phyloP scores from a whole-genome alignment of 2,888 invertebrate species.

The Geophilus truncorum region DNA sequence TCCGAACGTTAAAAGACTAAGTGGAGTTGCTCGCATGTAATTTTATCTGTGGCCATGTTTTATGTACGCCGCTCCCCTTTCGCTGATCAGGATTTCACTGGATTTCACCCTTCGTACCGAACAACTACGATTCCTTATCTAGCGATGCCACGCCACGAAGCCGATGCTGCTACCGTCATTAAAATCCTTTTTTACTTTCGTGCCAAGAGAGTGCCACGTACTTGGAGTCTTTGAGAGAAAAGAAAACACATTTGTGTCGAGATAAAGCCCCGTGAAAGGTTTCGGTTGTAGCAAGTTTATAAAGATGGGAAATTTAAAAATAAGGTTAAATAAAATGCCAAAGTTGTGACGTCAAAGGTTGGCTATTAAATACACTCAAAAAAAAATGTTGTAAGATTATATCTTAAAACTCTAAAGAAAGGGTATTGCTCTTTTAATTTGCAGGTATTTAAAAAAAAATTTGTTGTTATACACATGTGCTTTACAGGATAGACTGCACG shows the following conservation, averaged over 20 bases:
- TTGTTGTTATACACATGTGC: no score
- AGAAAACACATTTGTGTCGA: neutral
- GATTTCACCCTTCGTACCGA: neutral
- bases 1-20: neutral
- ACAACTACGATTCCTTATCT: neutral
- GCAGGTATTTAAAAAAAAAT: no score
- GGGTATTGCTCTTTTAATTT: no score
- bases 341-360: no score
- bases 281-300: no score
- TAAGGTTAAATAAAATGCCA: no score
- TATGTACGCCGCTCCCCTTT: neutral
- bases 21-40: neutral
- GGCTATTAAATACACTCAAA: no score
- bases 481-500: no score
- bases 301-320: no score
- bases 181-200: neutral
- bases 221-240: neutral
- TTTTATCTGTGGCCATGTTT: constrained; percentile 4
- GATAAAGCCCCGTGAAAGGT: neutral
- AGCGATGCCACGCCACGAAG: neutral
- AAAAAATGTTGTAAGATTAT: no score
- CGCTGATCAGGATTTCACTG: neutral
- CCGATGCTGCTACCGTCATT: neutral
- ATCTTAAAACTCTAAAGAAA: no score
- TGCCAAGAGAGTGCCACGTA: neutral